Conservation (phyloP, 2,113 vertebrate species). For the Bagarius yarrelli region DNA sequence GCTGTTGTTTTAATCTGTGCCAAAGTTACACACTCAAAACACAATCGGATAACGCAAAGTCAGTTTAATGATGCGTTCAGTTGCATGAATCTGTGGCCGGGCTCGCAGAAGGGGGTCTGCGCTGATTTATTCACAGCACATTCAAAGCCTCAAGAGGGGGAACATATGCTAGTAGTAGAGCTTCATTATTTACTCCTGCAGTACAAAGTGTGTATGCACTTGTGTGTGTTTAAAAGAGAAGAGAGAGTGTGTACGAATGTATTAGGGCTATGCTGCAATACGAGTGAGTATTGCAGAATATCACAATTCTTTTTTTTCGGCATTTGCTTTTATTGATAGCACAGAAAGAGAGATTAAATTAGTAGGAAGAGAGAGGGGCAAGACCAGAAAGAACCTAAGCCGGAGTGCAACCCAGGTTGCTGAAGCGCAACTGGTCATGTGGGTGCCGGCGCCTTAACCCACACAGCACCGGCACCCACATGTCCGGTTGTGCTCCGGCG, state of each 20-base stretch:
- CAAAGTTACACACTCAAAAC: constrained; percentile 7
- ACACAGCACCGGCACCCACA: no score
- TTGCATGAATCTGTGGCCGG: background rate
- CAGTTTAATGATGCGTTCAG: constrained; percentile 21
- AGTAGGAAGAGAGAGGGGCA: no score
- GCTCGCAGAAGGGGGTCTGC: constrained; percentile 9
- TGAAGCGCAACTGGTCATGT: no score
- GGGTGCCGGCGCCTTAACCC: no score
- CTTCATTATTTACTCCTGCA: constrained; percentile 34
- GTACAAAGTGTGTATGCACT: background rate
- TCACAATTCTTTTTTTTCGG: no score
- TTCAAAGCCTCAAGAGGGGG: constrained; percentile 24
- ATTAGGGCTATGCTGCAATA: background rate
- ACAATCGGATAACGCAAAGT: constrained; percentile 11
- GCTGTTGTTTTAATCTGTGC: constrained; percentile 23
- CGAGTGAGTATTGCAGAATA: no score
- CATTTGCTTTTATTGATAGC: no score
- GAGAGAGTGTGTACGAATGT: background rate
- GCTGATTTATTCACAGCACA: constrained; percentile 38
- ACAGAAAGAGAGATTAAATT: no score
- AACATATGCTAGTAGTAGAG: constrained; percentile 28
- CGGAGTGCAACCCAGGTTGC: no score
- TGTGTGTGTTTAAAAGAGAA: background rate
- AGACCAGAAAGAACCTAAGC: no score
- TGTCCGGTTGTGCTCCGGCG: no score